Base-by-base conservation (phyloP, 2,888 invertebrate species). In the Camponotus fellah region DNA sequence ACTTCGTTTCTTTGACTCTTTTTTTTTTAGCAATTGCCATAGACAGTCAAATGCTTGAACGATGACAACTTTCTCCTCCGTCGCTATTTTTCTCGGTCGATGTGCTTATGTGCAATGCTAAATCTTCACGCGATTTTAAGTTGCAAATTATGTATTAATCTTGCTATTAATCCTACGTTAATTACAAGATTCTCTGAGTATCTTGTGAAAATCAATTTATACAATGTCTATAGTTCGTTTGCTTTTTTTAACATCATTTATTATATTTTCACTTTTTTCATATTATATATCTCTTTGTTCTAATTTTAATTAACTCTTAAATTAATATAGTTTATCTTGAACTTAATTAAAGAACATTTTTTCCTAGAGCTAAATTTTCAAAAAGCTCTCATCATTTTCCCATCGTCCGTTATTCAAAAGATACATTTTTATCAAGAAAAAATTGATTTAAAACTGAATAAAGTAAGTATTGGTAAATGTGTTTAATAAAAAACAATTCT, bases 61-160 rank as follows among this genome's bases (percentile, higher is more conserved):
- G 87, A 80, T 86, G 85, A 87, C 79, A 83, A n/a, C 87, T 89
- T 85, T 81, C 83, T 81, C 88, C 85, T 85, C 76, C 75, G 84
- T 72, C 60, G 65, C 86, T 87, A 88, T 89, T 86, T 75, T 12
- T 62, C 68, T 43, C 80, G 75, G 26, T 72, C 65, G 77, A 74
- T 66, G 76, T 76, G 79, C 66, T 60, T 68, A 82, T 64, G 46
- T 26, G 21, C 46, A 53, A 53, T 37, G 53, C n/a, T 58, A 49
- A 21, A 58, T 43, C 58, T 32, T 56, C 34, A 32, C 34, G 17
- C 21, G 56, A 1, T 71, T 71, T 4, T 26, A 21, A 79, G 60
- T 21, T 43, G 14, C 3, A 32, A 71, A 34, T 60, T 58, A 60
- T 3, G 12, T 9, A 34, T n/a, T 68, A 56, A 40, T 21, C 2